Evolutionary conservation across 2,888 invertebrate genomes (phyloP), one percentile per base, ranked within the genome.

Genomic region (Orthosia incerta): DNA sequence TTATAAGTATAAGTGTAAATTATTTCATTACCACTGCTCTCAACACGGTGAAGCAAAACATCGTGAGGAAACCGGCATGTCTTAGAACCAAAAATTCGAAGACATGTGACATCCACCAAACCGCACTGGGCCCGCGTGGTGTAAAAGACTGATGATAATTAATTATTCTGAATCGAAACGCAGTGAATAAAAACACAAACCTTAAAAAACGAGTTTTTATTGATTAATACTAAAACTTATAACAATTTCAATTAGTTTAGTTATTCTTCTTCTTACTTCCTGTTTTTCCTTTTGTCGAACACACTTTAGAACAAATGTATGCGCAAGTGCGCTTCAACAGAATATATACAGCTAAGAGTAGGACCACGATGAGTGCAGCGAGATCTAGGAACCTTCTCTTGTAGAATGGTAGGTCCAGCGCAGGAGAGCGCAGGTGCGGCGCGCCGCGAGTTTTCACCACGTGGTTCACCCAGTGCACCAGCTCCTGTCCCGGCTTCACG

Each of bases 381-480:
- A 88, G 76, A 73, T 89, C 89, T 23, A 90, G 55, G 61, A 85
- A 88, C 3, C 96, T 94, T 69, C 83, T 87, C 68, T 89, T 86
- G 80, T 90, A 90, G 56, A 80, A 74, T 5, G 89, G 84, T 23
- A 89, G 51, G 60, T 79, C 26, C 4, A 87, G 20, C 7, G 85
- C 88, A 12, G 84, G 86, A 3, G 89, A 88, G 20, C 88, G 86
- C 9, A 95, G 87, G 85, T 97, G 93, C 13, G 93, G 94, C 2
- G 96, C 96, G 0, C 97, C 97, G 46, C 94, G 91, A 3, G 97
- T 96, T 68, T 94, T 91, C 4, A 95, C 96, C 15, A 97, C 97
- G 89, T 97, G 97, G 89, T 97, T 97, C 56, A 97, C 96, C 97
- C 97, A 97, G 93, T 97, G 97, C 59, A 97, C 92, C 46, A 97